phyloP scores from a whole-genome alignment of 1,140 invertebrate genomes.

The Eueides isabella region DNA sequence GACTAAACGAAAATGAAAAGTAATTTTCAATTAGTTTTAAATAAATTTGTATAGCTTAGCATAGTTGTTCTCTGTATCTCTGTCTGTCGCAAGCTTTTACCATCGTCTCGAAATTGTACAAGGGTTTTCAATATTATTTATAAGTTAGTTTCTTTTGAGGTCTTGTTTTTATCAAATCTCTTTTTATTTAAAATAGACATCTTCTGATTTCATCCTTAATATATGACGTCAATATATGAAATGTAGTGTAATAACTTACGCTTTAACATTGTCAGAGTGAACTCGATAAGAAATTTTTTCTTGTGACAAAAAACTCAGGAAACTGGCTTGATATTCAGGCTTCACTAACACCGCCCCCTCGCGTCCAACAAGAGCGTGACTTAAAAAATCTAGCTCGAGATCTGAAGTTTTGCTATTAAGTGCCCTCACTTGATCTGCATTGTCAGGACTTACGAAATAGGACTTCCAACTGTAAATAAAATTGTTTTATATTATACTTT shows the following conservation, averaged over 20 bases:
- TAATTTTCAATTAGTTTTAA: no score
- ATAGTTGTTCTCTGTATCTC: no score
- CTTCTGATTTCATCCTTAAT: no score
- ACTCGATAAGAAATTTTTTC: conserved; percentile 47
- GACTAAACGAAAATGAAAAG: no score
- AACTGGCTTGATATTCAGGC: conserved; percentile 47
- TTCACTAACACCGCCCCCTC: conserved; percentile 58
- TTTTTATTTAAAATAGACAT: no score
- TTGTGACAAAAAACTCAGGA: conserved; percentile 41
- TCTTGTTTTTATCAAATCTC: no score
- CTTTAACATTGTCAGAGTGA: conserved; percentile 53
- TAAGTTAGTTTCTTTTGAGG: no score
- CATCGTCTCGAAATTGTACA: no score
- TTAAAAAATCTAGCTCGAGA: conserved; percentile 51
- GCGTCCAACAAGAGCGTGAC: conserved; percentile 42
- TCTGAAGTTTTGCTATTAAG: conserved; percentile 24
- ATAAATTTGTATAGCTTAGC: no score
- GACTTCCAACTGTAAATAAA: conserved; percentile 44
- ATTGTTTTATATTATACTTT: no score
- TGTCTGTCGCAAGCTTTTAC: no score
- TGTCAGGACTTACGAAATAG: conserved; percentile 50
- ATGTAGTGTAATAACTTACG: conserved; percentile 41
- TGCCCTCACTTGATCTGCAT: conserved; percentile 37
- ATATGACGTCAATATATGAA: neutral
- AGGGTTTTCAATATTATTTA: no score